Conservation (phyloP, 2,113 vertebrate genomes). For the Eira barbara region DNA sequence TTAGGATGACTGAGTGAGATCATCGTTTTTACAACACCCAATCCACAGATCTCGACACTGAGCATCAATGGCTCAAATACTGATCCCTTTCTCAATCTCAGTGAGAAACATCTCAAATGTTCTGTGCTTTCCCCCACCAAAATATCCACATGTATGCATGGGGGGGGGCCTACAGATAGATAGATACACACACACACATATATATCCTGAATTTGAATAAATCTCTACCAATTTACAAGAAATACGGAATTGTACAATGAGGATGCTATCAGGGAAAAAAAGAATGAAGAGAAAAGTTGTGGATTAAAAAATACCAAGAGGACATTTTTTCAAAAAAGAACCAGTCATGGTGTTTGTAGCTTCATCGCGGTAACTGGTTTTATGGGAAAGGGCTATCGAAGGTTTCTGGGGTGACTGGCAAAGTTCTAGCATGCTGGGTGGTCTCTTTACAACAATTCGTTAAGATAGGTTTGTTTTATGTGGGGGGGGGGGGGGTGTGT, state of each 20-base stretch:
- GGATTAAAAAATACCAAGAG: background rate
- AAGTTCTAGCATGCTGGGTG: background rate
- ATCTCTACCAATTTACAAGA: background rate
- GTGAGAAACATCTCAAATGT: background rate
- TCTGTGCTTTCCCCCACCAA: background rate
- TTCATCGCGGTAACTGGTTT: background rate
- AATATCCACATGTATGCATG: background rate
- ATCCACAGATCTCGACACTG: background rate
- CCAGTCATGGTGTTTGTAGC: background rate
- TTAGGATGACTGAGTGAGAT: background rate
- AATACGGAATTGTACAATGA: background rate
- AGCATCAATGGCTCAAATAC: background rate
- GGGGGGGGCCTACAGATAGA: too few relatives aligned
- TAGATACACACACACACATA: background rate
- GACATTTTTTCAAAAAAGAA: background rate
- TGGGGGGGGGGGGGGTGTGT: background rate
- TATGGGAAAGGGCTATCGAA: background rate
- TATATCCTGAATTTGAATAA: background rate
- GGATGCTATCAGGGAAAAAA: background rate
- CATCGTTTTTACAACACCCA: background rate
- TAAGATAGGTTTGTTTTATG: background rate
- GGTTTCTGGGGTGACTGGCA: background rate
- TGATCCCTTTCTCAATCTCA: background rate
- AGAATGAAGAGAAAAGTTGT: background rate
- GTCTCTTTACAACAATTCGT: background rate